Conservation (phyloP, 1,140 invertebrate species). For the Zaprionus nigranus region DNA sequence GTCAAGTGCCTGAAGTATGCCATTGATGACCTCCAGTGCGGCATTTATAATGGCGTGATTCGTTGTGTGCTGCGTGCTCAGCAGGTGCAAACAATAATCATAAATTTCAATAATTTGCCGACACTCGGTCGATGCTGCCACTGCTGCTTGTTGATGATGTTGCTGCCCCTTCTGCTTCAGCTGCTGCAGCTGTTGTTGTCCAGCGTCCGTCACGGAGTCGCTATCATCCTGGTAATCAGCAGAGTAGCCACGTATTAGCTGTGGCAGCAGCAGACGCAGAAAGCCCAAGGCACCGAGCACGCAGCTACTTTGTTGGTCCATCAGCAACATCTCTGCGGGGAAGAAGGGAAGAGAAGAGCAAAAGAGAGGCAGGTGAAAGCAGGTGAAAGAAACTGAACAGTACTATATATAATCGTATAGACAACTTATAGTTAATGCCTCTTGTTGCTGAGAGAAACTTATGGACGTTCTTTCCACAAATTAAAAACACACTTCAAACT, state of each 20-base stretch:
- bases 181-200: constrained; percentile 46
- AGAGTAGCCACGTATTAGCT: constrained; percentile 83
- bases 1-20: constrained; percentile 86
- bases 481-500: constrained; percentile 73
- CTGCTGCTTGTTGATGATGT: constrained; percentile 34
- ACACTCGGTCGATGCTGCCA: constrained; percentile 57
- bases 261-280: constrained; percentile 87
- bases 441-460: constrained; percentile 50
- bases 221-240: constrained; percentile 65
- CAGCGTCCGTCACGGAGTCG: constrained; percentile 56
- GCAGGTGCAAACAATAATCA: constrained; percentile 89
- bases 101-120: constrained; percentile 88
- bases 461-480: constrained; percentile 66
- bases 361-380: not conserved
- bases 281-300: constrained; percentile 89
- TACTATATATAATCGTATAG: constrained; percentile 23
- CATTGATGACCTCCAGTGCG: constrained; percentile 89
- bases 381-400: constrained; percentile 28
- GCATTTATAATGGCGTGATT: constrained; percentile 92
- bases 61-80: constrained; percentile 85
- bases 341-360: not conserved
- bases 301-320: constrained; percentile 85
- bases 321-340: constrained; percentile 85
- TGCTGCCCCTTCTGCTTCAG: constrained; percentile 15
- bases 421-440: constrained; percentile 49